These are phyloP conservation scores for Heterohyrax brucei DNA, from an alignment of 2,797 vertebrate species.

Conservation along the genomic window DNA sequence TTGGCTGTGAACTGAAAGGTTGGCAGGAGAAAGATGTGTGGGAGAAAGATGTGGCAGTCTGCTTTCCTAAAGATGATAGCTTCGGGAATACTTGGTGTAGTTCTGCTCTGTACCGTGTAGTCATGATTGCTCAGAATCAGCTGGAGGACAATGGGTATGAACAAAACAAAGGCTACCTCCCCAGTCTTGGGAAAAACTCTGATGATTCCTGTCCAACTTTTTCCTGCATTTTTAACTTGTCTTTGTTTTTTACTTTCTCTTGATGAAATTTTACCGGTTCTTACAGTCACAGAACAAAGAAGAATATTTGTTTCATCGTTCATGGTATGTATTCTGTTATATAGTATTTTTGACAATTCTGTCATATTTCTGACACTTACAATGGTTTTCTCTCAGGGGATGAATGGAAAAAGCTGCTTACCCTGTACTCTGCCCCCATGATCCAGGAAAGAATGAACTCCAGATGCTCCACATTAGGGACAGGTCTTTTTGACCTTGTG, in stretches of 20 bases:
- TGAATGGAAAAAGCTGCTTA: conserved; percentile 50
- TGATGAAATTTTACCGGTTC: conserved; percentile 58
- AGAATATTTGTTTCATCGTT: conserved; percentile 47
- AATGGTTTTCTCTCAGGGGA: conserved; percentile 63
- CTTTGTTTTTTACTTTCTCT: conserved; percentile 61
- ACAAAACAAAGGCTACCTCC: background rate
- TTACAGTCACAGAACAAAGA: conserved; percentile 71
- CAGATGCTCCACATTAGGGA: background rate
- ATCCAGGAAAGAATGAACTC: background rate
- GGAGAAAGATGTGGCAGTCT: background rate
- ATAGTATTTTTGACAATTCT: conserved; percentile 80
- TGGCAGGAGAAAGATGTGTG: background rate
- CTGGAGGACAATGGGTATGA: background rate
- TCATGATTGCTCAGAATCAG: background rate
- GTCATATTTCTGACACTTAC: conserved; percentile 77
- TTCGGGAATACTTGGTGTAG: background rate
- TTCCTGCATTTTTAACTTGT: background rate
- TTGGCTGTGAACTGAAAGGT: background rate
- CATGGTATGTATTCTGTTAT: background rate
- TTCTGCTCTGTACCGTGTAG: background rate
- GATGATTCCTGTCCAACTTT: background rate
- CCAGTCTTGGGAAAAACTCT: background rate
- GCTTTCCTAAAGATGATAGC: background rate
- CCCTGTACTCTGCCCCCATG: background rate
- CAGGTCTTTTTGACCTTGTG: conserved; percentile 40